Evolutionary conservation across 2,888 invertebrate genomes (phyloP).

Genomic region (Andrena camellia): DNA sequence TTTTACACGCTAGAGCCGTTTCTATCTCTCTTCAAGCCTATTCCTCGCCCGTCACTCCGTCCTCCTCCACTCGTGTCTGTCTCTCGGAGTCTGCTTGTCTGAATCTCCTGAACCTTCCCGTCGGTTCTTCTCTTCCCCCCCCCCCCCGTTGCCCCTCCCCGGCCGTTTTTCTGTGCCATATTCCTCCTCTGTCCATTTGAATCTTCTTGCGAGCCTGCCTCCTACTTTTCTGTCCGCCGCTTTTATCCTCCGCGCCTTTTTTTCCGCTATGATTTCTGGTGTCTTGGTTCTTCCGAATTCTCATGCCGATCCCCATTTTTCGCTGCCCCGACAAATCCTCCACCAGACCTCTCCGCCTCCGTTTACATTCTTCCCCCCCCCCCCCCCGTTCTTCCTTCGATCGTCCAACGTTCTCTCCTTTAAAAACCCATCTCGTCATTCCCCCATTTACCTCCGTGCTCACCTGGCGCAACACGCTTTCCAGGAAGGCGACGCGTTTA

Average conservation of each 20-base stretch:
- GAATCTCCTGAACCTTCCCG: conserved; percentile 19
- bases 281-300: background rate
- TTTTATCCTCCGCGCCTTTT: background rate
- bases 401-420: background rate
- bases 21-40: conserved; percentile 62
- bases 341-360: no score
- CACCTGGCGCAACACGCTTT: conserved; percentile 17
- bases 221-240: background rate
- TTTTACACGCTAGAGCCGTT: conserved; percentile 24
- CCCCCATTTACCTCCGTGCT: background rate
- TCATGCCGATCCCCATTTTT: background rate
- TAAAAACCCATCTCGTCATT: background rate
- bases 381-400: background rate
- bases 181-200: conserved; percentile 12
- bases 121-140: background rate
- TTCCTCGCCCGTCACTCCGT: background rate
- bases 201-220: background rate
- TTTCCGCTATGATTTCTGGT: background rate
- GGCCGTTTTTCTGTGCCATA: background rate
- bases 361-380: no score
- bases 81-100: background rate
- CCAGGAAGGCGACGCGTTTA: conserved; percentile 8
- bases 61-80: background rate
- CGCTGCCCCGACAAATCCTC: background rate
- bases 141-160: background rate